Percentiles rank a stretch among this genome's conserved stretches.
Conservation (phyloP, 2,113 vertebrate genomes). For the Ovibos moschatus region DNA sequence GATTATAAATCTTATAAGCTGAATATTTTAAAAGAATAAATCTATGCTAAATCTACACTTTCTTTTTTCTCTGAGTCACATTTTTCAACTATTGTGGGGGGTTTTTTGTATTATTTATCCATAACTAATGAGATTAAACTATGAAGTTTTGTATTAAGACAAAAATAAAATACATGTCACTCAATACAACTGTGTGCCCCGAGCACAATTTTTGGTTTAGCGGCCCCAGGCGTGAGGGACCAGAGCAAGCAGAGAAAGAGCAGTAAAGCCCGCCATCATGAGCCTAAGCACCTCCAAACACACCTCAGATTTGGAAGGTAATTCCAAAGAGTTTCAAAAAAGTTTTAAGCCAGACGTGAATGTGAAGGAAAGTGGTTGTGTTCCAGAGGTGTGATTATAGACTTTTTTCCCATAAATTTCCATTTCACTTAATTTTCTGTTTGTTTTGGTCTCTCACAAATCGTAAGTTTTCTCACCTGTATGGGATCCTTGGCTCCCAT, state of each 20-base stretch:
- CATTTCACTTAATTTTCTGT: neutral
- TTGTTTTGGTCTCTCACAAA: neutral
- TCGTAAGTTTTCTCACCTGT: neutral
- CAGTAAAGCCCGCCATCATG: neutral
- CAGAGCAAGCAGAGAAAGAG: neutral
- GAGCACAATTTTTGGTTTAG: neutral
- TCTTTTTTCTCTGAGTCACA: neutral
- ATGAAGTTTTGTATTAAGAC: neutral
- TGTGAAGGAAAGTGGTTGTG: neutral
- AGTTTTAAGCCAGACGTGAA: neutral
- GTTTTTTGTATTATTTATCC: neutral
- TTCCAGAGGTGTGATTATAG: neutral
- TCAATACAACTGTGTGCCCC: neutral
- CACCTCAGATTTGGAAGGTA: neutral
- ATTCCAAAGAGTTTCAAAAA: neutral
- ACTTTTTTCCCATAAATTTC: neutral
- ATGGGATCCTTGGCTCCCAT: neutral
- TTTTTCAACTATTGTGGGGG: neutral
- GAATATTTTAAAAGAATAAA: slow-evolving; percentile 15
- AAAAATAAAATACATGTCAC: neutral
- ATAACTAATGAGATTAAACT: neutral
- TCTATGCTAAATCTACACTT: neutral
- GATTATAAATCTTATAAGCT: neutral
- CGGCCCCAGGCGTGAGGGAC: neutral
- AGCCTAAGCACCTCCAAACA: neutral